Evolutionary conservation across 2,888 invertebrate genomes (phyloP).

Genomic region (Nebria salina): DNA sequence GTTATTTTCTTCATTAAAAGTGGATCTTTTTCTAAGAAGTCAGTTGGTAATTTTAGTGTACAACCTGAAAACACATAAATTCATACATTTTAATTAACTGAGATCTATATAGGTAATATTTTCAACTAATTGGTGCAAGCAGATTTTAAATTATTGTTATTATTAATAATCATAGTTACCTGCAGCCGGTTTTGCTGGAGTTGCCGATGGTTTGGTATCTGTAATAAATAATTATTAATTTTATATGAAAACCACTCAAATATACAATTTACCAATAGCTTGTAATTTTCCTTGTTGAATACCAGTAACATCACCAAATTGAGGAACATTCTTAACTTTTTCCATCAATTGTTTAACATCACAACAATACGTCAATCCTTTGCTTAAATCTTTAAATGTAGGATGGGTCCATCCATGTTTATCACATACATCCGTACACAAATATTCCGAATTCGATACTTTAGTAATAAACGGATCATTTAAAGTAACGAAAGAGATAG

Average conservation of each 20-base stretch:
- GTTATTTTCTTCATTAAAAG: conserved; percentile 18
- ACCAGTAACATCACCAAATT: conserved; percentile 49
- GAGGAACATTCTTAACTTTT: conserved; percentile 28
- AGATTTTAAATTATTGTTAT: background rate
- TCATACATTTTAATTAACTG: background rate
- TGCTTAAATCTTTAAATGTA: conserved; percentile 52
- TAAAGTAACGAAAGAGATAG: conserved; percentile 63
- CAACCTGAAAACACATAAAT: conserved; percentile 15
- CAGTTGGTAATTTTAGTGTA: conserved; percentile 23
- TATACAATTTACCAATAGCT: background rate
- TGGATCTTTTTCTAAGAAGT: conserved; percentile 33
- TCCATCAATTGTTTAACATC: conserved; percentile 52
- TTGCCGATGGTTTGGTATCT: conserved; percentile 3
- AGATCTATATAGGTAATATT: no score
- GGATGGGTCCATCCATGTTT: conserved; percentile 56
- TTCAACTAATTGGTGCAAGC: background rate
- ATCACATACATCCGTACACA: conserved; percentile 60
- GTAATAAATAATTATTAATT: background rate
- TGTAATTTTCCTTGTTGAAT: conserved; percentile 27
- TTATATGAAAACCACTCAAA: background rate
- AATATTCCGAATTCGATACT: conserved; percentile 55
- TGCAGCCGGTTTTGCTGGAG: conserved; percentile 21
- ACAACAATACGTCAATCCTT: conserved; percentile 62
- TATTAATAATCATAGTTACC: conserved; percentile 19
- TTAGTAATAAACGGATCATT: conserved; percentile 63